These are phyloP conservation scores for Ellobium chinense DNA, from an alignment of 2,888 invertebrate genomes.

Conservation along the genomic window DNA sequence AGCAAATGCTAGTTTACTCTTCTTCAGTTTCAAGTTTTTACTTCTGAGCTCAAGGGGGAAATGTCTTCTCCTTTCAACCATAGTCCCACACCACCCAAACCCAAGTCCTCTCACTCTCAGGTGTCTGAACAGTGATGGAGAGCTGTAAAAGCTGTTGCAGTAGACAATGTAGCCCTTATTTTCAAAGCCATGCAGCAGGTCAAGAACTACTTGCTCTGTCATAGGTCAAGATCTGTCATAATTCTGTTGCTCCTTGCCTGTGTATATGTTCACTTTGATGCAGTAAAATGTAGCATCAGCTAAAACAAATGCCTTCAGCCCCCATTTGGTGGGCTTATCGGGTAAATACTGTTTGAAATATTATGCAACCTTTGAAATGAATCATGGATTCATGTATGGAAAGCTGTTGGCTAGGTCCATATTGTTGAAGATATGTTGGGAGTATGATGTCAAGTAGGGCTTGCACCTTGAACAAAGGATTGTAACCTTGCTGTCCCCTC, in stretches of 20 bases:
- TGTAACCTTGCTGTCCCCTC: neutral
- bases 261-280: neutral
- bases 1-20: neutral
- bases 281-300: neutral
- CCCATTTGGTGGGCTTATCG: neutral
- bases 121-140: neutral
- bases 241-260: neutral
- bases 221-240: neutral
- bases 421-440: neutral
- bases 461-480: neutral
- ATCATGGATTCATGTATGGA: neutral
- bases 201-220: neutral
- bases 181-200: neutral
- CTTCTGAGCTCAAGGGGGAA: neutral
- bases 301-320: neutral
- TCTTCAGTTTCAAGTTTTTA: neutral
- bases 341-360: neutral
- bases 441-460: neutral
- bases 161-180: neutral
- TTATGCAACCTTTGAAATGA: neutral
- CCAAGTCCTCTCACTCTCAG: too few species aligned
- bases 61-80: neutral
- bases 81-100: too few species aligned
- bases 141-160: neutral
- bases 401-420: neutral